Evolutionary conservation across 92 coral and sea anemone genomes (phyloP).

Genomic region (Phenganax stokvisi): DNA sequence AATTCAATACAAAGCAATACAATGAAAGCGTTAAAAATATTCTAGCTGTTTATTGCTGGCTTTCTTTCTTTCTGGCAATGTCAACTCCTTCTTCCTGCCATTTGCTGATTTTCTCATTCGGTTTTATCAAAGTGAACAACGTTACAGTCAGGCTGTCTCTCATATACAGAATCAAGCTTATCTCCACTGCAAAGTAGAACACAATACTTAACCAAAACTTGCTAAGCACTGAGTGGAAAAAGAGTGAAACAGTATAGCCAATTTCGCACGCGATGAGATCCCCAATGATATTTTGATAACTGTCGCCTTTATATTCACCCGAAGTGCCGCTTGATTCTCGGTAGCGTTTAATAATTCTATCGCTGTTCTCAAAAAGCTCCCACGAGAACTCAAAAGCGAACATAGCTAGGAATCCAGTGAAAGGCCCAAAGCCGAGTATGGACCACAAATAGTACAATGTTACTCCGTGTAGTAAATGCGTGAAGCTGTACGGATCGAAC

Average conservation of each 20-base stretch:
- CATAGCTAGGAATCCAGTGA: not conserved
- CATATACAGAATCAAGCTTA: constrained; percentile 1
- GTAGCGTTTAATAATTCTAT: not conserved
- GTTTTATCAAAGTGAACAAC: not conserved
- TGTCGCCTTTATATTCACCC: constrained; percentile 10
- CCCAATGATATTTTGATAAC: constrained; percentile 7
- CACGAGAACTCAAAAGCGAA: constrained; percentile 14
- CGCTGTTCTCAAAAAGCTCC: constrained; percentile 11
- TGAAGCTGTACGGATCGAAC: constrained; percentile 25
- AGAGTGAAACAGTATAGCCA: not conserved
- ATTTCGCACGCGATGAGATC: constrained; percentile 21
- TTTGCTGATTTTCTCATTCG: constrained; percentile 12
- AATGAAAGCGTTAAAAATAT: no score
- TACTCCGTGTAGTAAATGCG: constrained; percentile 19
- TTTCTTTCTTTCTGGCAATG: not conserved
- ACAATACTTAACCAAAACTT: constrained; percentile 8
- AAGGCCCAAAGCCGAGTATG: not conserved
- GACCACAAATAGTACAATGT: constrained; percentile 17
- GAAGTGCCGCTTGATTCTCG: constrained; percentile 24
- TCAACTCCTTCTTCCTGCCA: constrained; percentile 25
- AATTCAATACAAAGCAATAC: no score
- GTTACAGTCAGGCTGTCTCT: constrained; percentile 13
- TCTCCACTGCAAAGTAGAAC: not conserved
- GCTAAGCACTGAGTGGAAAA: not conserved
- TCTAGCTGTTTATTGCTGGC: not conserved